These are phyloP conservation scores for Antennarius maculatus DNA, from an alignment of 2,797 vertebrate species.

Conservation along the genomic window DNA sequence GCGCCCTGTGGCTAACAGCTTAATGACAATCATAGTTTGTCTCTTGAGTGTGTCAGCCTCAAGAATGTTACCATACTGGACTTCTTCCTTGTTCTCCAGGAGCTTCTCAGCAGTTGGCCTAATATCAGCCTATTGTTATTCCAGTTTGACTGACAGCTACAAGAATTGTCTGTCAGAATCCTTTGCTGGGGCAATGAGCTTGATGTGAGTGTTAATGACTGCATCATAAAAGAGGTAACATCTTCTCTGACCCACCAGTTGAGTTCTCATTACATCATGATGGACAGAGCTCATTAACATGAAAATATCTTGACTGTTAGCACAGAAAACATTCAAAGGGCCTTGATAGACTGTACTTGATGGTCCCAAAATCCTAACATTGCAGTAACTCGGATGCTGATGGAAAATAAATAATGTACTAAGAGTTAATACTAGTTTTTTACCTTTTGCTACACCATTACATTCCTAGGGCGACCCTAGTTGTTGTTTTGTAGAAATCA, in stretches of 20 bases:
- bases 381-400: conserved; percentile 30
- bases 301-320: conserved; percentile 35
- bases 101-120: conserved; percentile 48
- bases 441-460: conserved; percentile 23
- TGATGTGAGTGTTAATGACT: conserved; percentile 58
- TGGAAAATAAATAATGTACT: conserved; percentile 55
- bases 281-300: conserved; percentile 50
- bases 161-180: conserved; percentile 48
- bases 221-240: conserved; percentile 56
- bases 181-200: conserved; percentile 42
- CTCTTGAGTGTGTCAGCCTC: conserved; percentile 13
- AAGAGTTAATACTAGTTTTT: conserved; percentile 30
- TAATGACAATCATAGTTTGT: conserved; percentile 1
- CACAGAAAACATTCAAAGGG: conserved; percentile 6
- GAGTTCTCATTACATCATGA: conserved; percentile 9
- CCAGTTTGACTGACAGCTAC: conserved; percentile 67
- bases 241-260: conserved; percentile 17
- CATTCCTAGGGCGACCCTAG: not conserved
- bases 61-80: conserved; percentile 69
- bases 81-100: conserved; percentile 10
- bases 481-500: conserved; percentile 20
- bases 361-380: conserved; percentile 22
- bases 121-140: conserved; percentile 52
- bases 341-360: conserved; percentile 1
- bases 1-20: not conserved